Evolutionary conservation across 2,888 invertebrate genomes (phyloP).

Genomic region (Coelinius sp.): DNA sequence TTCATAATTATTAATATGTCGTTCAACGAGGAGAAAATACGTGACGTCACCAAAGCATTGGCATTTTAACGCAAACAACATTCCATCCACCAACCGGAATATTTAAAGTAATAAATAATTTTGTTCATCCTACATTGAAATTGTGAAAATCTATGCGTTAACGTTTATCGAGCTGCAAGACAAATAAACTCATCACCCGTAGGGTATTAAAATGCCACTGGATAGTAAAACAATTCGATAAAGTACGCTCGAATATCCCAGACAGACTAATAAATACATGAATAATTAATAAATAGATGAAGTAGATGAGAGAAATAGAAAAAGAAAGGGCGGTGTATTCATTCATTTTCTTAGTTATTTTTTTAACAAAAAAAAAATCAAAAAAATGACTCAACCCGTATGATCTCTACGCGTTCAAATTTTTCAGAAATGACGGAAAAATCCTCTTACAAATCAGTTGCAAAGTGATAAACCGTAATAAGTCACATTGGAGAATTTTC

Average conservation of each 20-base stretch:
- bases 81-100: slow-evolving; percentile 34
- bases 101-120: too few relatives aligned
- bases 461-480: too few relatives aligned
- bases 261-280: slow-evolving; percentile 22
- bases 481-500: too few relatives aligned
- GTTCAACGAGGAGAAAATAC: slow-evolving; percentile 44
- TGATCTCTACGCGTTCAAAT: too few relatives aligned
- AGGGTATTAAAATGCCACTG: slow-evolving; percentile 14
- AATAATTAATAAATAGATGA: slow-evolving; percentile 25
- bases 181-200: slow-evolving; percentile 22
- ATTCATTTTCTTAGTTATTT: not conserved
- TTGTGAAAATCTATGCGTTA: not conserved
- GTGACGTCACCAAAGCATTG: slow-evolving; percentile 63
- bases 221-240: not conserved
- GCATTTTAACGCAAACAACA: slow-evolving; percentile 56
- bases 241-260: slow-evolving; percentile 7
- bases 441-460: too few relatives aligned
- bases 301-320: slow-evolving; percentile 12
- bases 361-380: not conserved
- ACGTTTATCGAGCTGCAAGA: slow-evolving; percentile 20
- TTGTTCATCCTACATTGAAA: slow-evolving; percentile 3
- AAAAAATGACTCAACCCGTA: too few relatives aligned
- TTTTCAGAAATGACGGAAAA: too few relatives aligned
- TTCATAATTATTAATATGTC: not conserved
- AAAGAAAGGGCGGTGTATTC: not conserved